These are phyloP conservation scores for Bombyx mori DNA, from an alignment of 1,140 invertebrate species.

Conservation along the genomic window DNA sequence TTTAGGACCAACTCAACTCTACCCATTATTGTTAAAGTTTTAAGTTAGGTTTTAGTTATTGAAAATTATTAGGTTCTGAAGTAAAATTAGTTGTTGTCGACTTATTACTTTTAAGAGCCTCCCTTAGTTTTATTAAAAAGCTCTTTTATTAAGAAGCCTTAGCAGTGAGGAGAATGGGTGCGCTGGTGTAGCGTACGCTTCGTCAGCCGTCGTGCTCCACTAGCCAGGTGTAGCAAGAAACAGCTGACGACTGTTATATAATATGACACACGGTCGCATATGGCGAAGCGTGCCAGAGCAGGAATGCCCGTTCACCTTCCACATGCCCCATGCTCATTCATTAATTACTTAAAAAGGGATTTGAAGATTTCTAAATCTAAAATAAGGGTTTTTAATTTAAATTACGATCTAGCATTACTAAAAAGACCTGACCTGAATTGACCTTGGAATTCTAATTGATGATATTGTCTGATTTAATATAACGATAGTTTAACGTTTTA, in stretches of 20 bases:
- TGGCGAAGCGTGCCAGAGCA: constrained; percentile 29
- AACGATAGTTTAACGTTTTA: too few species aligned
- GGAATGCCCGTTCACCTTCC: constrained; percentile 31
- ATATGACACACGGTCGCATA: constrained; percentile 11
- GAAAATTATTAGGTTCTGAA: too few species aligned
- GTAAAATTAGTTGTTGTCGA: too few species aligned
- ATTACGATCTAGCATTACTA: too few species aligned
- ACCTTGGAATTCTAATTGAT: too few species aligned
- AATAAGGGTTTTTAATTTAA: too few species aligned
- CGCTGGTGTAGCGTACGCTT: constrained; percentile 16
- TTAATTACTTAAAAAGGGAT: constrained; percentile 11
- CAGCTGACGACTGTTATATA: constrained; percentile 32
- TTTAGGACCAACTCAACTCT: too few species aligned
- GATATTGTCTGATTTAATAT: too few species aligned
- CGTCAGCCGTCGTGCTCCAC: constrained; percentile 6
- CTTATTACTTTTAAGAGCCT: not conserved
- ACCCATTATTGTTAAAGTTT: too few species aligned
- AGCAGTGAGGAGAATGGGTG: constrained; percentile 20
- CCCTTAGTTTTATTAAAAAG: constrained; percentile 24
- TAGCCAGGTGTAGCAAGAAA: constrained; percentile 31
- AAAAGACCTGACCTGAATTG: too few species aligned
- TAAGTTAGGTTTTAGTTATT: too few species aligned
- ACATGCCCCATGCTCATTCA: constrained; percentile 24
- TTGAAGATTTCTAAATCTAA: too few species aligned
- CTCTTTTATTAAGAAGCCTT: constrained; percentile 30